Conservation (phyloP, 2,797 vertebrate genomes). For the Malurus leucopterus region DNA sequence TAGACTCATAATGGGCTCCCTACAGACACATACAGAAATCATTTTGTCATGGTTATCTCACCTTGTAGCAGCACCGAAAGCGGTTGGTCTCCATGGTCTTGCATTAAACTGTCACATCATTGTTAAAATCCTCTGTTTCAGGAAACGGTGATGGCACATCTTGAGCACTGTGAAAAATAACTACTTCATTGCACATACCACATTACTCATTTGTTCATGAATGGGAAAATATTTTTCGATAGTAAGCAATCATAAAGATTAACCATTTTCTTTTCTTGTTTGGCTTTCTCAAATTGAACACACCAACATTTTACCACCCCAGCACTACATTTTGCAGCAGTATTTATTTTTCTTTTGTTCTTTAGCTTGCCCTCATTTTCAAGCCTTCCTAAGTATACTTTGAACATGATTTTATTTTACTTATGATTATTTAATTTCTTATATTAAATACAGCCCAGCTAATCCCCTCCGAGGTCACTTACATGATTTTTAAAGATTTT, state of each 20-base stretch:
- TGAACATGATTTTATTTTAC: background rate
- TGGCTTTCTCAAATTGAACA: background rate
- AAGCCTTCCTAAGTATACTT: background rate
- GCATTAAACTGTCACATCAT: constrained; percentile 45
- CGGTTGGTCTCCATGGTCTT: constrained; percentile 30
- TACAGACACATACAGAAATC: constrained; percentile 45
- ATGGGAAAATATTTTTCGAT: background rate
- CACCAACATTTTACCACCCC: background rate
- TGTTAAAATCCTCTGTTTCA: constrained; percentile 25
- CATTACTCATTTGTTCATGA: background rate
- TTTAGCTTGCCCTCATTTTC: background rate
- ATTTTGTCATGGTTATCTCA: constrained; percentile 58
- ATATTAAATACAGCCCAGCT: background rate
- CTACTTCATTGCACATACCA: background rate
- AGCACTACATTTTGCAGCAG: background rate
- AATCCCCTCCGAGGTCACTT: background rate
- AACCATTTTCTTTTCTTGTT: background rate
- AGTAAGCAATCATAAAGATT: background rate
- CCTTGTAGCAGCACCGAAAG: constrained; percentile 33
- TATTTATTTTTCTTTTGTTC: background rate
- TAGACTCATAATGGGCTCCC: constrained; percentile 42
- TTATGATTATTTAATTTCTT: background rate
- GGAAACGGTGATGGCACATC: background rate
- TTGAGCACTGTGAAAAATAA: constrained; percentile 20
- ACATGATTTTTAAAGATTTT: background rate